Evolutionary conservation across 92 coral and sea anemone genomes (phyloP).

Genomic region (Pocillopora grandis): DNA sequence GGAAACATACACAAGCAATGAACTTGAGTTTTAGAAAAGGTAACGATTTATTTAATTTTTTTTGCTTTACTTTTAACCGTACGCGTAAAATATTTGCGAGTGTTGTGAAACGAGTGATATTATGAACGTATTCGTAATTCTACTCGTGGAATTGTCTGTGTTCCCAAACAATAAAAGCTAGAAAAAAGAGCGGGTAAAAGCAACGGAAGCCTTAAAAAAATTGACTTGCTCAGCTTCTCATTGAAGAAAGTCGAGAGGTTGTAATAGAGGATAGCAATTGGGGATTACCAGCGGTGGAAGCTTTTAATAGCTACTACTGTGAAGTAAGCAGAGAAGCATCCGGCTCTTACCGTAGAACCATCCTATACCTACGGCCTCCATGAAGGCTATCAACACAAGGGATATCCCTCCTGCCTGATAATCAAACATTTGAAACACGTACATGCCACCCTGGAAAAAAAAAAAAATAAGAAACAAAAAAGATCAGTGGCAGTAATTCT

Average conservation of each 20-base stretch:
- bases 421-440: constrained; percentile 88
- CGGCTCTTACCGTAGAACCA: constrained; percentile 88
- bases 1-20: no score
- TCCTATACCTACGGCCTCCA: constrained; percentile 76
- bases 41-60: no score
- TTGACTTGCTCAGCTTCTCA: neutral
- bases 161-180: no score
- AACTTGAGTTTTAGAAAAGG: no score
- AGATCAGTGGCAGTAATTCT: neutral
- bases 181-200: neutral
- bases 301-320: neutral
- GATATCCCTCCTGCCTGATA: constrained; percentile 92
- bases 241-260: neutral
- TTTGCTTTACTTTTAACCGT: no score
- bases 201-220: neutral
- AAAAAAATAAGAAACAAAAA: neutral
- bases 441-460: constrained; percentile 82
- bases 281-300: neutral
- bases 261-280: no score
- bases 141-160: no score
- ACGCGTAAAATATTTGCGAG: no score
- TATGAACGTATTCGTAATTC: no score
- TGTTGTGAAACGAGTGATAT: no score
- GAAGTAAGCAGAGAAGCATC: neutral
- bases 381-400: constrained; percentile 75